Base-by-base conservation (phyloP, 2,113 vertebrate genomes). In the Chelonoidis abingdonii region DNA sequence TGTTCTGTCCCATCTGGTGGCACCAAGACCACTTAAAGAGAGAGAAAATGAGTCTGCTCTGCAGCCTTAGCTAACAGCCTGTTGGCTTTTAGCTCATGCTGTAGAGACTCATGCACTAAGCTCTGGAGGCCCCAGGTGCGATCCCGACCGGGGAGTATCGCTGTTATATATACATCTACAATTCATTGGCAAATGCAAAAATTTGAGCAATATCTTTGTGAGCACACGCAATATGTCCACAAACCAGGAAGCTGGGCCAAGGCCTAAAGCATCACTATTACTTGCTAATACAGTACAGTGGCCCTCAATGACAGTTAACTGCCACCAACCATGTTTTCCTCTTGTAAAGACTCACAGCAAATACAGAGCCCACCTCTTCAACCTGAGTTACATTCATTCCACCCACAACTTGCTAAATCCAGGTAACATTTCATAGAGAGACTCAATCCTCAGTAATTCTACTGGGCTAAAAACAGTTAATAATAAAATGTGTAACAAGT, bases 391-490 rank as follows among this genome's bases (percentile, higher is more conserved):
- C 92, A 78, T 52, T 86, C n/a, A 25, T 22, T 6, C 41, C 53
- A 29, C 3, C 22, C 54, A 56, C 25, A 44, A 12, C 89, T 82
- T 62, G 78, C 65, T 65, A 52, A 86, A 69, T 24, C 59, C 0
- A 62, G 62, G 4, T 83, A 21, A 31, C 27, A n/a, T 24, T 1
- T 49, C 50, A 69, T 31, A 59, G 10, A 17, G 10, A 89, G 50
- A 59, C 79, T 83, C 65, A 38, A 6, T 79, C 80, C 53, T 31
- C 87, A 56, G 47, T 59, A 47, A 29, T 35, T 0, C 0, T 76
- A 16, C 31, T 89, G 59, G 14, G n/a, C 88, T 86, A 92, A 93
- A 22, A 93, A 25, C 13, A 96, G 78, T 44, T 96, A 82, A 95
- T 96, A 90, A 92, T 96, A 90, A 92, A 49, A 84, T 53, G 62